phyloP scores from a whole-genome alignment of 1,140 invertebrate genomes.

The Drosophila cardini region DNA sequence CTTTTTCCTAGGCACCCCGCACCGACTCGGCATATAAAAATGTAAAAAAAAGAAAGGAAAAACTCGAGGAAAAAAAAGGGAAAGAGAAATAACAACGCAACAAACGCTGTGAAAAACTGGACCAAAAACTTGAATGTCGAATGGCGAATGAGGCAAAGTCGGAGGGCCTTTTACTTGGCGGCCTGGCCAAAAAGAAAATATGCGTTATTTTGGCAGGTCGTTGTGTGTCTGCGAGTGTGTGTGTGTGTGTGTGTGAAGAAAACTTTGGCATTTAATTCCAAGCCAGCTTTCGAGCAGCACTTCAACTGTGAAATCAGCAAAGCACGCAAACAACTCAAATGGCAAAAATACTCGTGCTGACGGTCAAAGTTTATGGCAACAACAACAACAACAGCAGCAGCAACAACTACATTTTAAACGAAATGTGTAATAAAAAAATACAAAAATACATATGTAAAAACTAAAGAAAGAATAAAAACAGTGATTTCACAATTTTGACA shows the following conservation, averaged over 20 bases:
- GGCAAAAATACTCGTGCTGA: slow-evolving; percentile 35
- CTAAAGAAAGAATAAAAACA: too few relatives aligned
- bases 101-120: slow-evolving; percentile 66
- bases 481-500: slow-evolving; percentile 24
- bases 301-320: slow-evolving; percentile 78
- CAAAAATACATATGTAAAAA: slow-evolving; percentile 32
- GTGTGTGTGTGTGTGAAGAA: slow-evolving; percentile 30
- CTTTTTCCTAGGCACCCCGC: slow-evolving; percentile 56
- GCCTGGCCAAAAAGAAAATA: slow-evolving; percentile 60
- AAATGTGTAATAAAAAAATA: slow-evolving; percentile 15
- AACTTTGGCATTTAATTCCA: slow-evolving; percentile 74
- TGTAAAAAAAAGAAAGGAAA: neutral
- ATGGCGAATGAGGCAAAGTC: slow-evolving; percentile 45
- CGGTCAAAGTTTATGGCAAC: slow-evolving; percentile 60
- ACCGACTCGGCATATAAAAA: slow-evolving; percentile 46
- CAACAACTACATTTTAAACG: slow-evolving; percentile 11
- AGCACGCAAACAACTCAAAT: slow-evolving; percentile 54
- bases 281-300: slow-evolving; percentile 69
- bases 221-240: slow-evolving; percentile 12
- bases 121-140: slow-evolving; percentile 61
- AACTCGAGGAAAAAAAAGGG: slow-evolving; percentile 1
- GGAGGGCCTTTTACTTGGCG: slow-evolving; percentile 38
- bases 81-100: slow-evolving; percentile 58
- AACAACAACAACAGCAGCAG: slow-evolving; percentile 21
- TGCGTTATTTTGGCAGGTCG: slow-evolving; percentile 60